Conservation (phyloP, 2,797 vertebrate genomes). For the Amblyraja radiata region DNA sequence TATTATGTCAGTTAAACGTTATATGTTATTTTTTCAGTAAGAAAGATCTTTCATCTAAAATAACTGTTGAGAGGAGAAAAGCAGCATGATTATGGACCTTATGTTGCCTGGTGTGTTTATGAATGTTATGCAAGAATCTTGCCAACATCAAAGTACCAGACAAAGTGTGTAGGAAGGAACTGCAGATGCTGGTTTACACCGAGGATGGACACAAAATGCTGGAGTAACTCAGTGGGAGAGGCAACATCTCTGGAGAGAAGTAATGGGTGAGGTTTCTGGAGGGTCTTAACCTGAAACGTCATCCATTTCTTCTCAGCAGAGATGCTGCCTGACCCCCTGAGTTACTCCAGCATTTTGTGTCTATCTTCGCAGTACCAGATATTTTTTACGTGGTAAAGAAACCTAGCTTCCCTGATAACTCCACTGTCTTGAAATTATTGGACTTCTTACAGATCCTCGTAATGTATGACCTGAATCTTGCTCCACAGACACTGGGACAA, state of each 20-base stretch:
- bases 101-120: neutral
- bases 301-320: too few species aligned
- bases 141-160: too few species aligned
- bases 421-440: neutral
- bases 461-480: neutral
- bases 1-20: neutral
- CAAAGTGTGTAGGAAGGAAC: too few species aligned
- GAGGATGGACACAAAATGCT: too few species aligned
- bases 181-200: too few species aligned
- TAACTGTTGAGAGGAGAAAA: neutral
- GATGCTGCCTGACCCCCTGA: too few species aligned
- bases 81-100: neutral
- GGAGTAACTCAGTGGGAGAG: too few species aligned
- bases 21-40: neutral
- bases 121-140: neutral
- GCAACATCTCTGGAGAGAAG: too few species aligned
- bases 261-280: too few species aligned
- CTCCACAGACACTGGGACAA: neutral
- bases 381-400: neutral
- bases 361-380: neutral
- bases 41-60: neutral
- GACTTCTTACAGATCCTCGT: neutral
- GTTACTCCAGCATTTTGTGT: too few species aligned
- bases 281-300: too few species aligned
- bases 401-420: neutral